A percentile compares a stretch with the other conserved stretches of the same genome.
Conservation (phyloP, 2,888 invertebrate genomes). For the Lasius fuliginosus region DNA sequence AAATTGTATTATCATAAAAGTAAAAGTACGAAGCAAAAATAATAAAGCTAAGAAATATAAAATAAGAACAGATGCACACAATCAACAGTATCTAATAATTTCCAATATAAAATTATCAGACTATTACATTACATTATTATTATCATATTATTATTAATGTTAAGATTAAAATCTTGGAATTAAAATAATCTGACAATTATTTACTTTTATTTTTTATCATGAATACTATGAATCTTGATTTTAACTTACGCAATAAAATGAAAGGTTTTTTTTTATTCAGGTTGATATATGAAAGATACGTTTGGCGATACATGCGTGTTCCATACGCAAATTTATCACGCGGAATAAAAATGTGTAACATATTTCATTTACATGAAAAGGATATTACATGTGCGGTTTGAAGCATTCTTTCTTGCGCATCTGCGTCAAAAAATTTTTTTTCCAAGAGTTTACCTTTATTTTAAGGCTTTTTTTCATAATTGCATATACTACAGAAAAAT, state of each 20-base stretch:
- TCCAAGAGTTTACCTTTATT: neutral
- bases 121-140: neutral
- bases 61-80: neutral
- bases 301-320: neutral
- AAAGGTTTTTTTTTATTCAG: neutral
- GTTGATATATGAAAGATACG: neutral
- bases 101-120: neutral
- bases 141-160: neutral
- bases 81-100: neutral
- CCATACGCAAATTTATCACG: neutral
- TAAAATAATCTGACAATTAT: neutral
- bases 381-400: neutral
- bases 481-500: neutral
- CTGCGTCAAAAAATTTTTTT: neutral
- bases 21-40: neutral
- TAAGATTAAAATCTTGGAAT: neutral
- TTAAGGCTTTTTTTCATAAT: neutral
- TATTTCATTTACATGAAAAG: conserved; percentile 13
- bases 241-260: neutral
- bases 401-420: neutral
- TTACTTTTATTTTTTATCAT: neutral
- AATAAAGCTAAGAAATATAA: neutral
- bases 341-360: neutral
- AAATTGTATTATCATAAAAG: neutral
- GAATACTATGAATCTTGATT: neutral